These are phyloP conservation scores for Dinoponera quadriceps DNA, from an alignment of 1,140 invertebrate species.

Conservation along the genomic window DNA sequence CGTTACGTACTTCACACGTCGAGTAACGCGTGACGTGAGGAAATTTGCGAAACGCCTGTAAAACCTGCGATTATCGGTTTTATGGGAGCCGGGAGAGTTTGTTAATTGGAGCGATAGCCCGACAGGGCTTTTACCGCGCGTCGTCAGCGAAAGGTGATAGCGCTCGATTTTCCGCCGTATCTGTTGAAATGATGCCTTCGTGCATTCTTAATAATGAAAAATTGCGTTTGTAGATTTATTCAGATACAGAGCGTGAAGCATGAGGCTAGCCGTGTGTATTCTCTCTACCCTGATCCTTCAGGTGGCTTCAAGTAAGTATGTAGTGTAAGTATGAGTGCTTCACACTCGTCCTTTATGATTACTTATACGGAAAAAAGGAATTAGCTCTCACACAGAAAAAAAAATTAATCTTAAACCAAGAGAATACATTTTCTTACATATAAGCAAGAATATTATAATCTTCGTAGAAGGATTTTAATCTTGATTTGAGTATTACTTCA, in stretches of 20 bases:
- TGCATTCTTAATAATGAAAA: not conserved
- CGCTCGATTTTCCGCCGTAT: not conserved
- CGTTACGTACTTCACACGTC: no score
- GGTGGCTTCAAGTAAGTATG: conserved; percentile 80
- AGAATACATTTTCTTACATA: not conserved
- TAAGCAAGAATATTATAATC: not conserved
- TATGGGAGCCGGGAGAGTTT: not conserved
- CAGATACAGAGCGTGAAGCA: conserved; percentile 66
- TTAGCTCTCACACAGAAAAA: no score
- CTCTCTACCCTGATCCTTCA: conserved; percentile 76
- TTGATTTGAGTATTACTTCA: no score
- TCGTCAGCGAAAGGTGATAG: not conserved
- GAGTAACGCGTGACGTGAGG: not conserved
- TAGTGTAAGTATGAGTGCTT: no score
- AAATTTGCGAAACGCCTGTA: not conserved
- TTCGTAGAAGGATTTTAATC: no score
- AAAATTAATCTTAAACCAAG: conserved; percentile 6
- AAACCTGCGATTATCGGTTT: not conserved
- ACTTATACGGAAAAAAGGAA: no score
- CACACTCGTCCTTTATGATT: conserved; percentile 29
- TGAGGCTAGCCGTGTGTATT: conserved; percentile 77
- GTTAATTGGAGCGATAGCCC: not conserved
- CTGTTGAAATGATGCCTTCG: not conserved
- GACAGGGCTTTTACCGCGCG: no score
- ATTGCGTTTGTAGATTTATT: conserved; percentile 60